Base-by-base conservation (phyloP, 2,797 vertebrate genomes). In the Enteromius anoplus region DNA sequence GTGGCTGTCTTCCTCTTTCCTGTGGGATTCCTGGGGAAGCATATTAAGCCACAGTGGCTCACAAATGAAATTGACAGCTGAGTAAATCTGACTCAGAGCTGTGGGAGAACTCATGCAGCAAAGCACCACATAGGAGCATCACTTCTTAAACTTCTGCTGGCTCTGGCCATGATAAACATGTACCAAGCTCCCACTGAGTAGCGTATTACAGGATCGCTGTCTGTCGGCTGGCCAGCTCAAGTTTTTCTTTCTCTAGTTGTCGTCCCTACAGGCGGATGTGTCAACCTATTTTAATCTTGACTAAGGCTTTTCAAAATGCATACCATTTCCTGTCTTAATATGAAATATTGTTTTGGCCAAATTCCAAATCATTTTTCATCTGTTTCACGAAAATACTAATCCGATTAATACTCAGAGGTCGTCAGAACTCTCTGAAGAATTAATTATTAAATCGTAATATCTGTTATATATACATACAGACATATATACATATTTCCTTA, bases 51-150 rank as follows among this genome's bases (percentile, higher is more conserved):
- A 14, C 76, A 51, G 32, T 64, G 69, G 37, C 75, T 85, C 73
- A 81, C 68, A 82, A 84, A 84, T 81, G 60, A 29, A 77, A 79
- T 58, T 80, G 87, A 88, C 82, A 83, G 76, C 71, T 58, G 49
- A 76, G 80, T 69, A 64, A 66, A 78, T 79, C 79, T 82, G 82
- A 81, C 82, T 82, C 80, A 66, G 42, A 23, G 76, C 84, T 75
- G 77, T 79, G 55, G 71, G 72, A 70, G 68, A 81, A 51, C 19
- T 45, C 69, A 76, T 83, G 75, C 14, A 55, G 78, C 87, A 86
- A 32, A 80, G 78, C 64, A 70, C 72, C 70, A 80, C 73, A 17
- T 55, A 73, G 68, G 68, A 81, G 78, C 72, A 71, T 53, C 55
- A 29, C 79, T 85, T 85, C 72, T 79, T 82, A 68, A 87, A 82